Conservation (phyloP, 2,797 vertebrate species). For the Siniperca obscura region DNA sequence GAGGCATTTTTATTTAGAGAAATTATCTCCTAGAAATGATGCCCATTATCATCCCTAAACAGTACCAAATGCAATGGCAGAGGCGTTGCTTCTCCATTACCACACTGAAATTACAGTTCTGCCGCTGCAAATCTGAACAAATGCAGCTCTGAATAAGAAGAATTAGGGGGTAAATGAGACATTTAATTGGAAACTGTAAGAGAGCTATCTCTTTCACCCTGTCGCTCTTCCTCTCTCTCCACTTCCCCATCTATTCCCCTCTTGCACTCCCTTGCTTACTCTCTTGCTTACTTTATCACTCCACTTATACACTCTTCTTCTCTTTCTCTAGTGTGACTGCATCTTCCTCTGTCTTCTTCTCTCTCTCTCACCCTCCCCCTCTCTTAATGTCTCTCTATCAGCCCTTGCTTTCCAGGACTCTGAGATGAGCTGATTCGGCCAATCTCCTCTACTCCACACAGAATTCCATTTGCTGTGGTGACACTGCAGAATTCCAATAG, state of each 20-base stretch:
- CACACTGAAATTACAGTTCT: constrained; percentile 76
- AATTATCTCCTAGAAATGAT: constrained; percentile 75
- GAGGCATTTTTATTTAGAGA: constrained; percentile 74
- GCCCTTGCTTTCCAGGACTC: constrained; percentile 67
- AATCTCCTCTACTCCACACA: constrained; percentile 64
- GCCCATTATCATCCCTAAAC: constrained; percentile 77
- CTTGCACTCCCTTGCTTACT: constrained; percentile 44
- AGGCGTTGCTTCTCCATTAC: constrained; percentile 79
- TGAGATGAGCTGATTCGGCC: constrained; percentile 76
- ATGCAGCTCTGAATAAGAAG: constrained; percentile 81
- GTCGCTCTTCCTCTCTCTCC: constrained; percentile 38
- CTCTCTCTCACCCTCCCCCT: background rate
- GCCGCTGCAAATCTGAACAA: constrained; percentile 80
- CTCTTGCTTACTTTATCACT: constrained; percentile 56
- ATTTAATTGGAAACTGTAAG: constrained; percentile 87
- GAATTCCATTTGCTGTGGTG: constrained; percentile 76
- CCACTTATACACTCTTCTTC: constrained; percentile 59
- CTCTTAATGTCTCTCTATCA: constrained; percentile 64
- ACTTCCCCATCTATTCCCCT: constrained; percentile 42
- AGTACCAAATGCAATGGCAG: constrained; percentile 65
- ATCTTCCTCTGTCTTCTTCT: constrained; percentile 35
- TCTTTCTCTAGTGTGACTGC: constrained; percentile 46
- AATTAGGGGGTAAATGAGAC: constrained; percentile 87
- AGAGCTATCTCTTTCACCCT: constrained; percentile 74
- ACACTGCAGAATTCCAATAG: constrained; percentile 82